Evolutionary conservation across 2,888 invertebrate genomes (phyloP), one percentile per base, ranked within the genome.

Genomic region (Sturmia bella): DNA sequence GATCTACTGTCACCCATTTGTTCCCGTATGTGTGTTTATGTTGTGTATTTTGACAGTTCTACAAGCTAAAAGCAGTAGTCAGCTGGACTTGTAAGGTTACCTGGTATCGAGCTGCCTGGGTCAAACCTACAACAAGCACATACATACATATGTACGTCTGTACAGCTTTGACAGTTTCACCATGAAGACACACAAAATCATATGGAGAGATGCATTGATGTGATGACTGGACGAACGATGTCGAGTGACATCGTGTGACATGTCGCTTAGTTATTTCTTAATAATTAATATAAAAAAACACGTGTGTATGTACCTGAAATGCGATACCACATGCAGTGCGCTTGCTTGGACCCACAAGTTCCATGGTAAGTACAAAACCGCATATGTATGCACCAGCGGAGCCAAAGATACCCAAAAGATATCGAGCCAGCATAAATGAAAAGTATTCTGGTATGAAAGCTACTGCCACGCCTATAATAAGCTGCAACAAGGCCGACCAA

Each of bases 371-470:
- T 15, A 92, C 92, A 85, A 92, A 93, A 48, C 92, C 93, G 24
- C 92, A 92, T 24, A 91, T 91, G 19, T 91, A 91, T 3, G 90
- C 89, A 6, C 96, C 96, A 1, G 96, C 96, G 0, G 96, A 96
- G 41, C 96, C 96, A 86, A 96, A 96, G 76, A 96, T 94, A 27
- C 96, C 96, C 86, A 95, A 94, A 7, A 95, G 87, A 88, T 94
- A 96, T 80, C 95, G 91, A 0, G 95, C 89, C 0, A 92, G 90
- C 83, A 96, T 89, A 87, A 95, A 96, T 0, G 94, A 92, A 91
- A 94, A 94, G 87, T 94, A 96, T 86, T 96, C 94, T 0, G 95
- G 94, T 50, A 95, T 92, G 85, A 96, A 95, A 0, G 96, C 96
- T 1, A 95, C 96, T 2, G 94, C 94, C 17, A 94, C 92, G 32